phyloP scores from a whole-genome alignment of 2,113 vertebrate species.

The Helogale parvula region DNA sequence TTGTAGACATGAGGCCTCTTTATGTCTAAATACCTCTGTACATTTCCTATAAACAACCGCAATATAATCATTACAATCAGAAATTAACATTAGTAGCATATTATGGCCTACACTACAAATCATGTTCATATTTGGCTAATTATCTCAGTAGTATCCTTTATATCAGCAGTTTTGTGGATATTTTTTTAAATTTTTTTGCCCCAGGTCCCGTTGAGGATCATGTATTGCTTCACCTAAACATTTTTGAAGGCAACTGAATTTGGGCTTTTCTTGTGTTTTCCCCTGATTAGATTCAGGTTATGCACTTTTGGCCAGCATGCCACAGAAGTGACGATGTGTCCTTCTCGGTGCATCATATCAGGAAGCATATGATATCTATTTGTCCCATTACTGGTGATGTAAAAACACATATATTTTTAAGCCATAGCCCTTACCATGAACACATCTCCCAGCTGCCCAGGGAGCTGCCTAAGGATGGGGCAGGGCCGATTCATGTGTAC shows the following conservation, averaged over 20 bases:
- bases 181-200: background rate
- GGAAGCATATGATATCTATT: conserved; percentile 12
- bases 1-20: background rate
- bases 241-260: background rate
- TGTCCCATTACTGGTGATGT: background rate
- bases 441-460: background rate
- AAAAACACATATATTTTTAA: background rate
- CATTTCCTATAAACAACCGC: background rate
- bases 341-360: background rate
- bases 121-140: background rate
- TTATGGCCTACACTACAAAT: background rate
- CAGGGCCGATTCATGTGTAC: accelerated
- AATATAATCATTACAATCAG: background rate
- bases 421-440: background rate
- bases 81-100: background rate
- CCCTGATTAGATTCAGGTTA: background rate
- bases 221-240: background rate
- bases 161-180: background rate
- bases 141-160: background rate
- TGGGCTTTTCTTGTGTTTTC: background rate
- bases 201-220: background rate
- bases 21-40: background rate
- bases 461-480: background rate
- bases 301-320: background rate
- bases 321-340: background rate